These are phyloP conservation scores for Tipula confusa DNA, from an alignment of 2,888 invertebrate genomes.

Conservation along the genomic window DNA sequence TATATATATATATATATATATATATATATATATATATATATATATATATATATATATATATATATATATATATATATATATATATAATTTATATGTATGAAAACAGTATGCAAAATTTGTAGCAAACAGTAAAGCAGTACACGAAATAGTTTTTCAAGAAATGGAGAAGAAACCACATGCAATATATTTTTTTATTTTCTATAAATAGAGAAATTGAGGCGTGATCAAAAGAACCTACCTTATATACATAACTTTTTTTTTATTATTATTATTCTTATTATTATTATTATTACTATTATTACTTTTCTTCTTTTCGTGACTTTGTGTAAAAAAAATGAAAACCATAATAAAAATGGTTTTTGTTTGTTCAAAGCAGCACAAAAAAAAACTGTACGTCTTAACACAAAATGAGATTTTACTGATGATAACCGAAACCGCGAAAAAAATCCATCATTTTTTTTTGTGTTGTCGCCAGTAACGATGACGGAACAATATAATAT, in stretches of 20 bases:
- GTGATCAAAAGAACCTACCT: conserved; percentile 3
- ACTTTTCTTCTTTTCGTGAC: conserved; percentile 3
- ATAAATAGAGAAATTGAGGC: conserved; percentile 12
- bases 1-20: too few species aligned
- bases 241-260: neutral
- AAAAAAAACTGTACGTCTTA: neutral
- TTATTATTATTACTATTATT: neutral
- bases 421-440: conserved; percentile 25
- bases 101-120: neutral
- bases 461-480: neutral
- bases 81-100: too few species aligned
- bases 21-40: too few species aligned
- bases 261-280: neutral
- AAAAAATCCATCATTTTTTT: neutral
- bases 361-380: conserved; percentile 6
- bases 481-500: neutral
- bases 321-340: neutral
- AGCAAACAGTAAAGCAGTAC: neutral
- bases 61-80: too few species aligned
- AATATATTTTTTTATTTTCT: conserved; percentile 10
- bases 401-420: neutral
- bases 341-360: conserved; percentile 8
- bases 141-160: neutral
- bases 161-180: conserved; percentile 20
- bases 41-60: too few species aligned